Evolutionary conservation across 2,888 invertebrate genomes (phyloP).

Genomic region (Drosophila picticornis): DNA sequence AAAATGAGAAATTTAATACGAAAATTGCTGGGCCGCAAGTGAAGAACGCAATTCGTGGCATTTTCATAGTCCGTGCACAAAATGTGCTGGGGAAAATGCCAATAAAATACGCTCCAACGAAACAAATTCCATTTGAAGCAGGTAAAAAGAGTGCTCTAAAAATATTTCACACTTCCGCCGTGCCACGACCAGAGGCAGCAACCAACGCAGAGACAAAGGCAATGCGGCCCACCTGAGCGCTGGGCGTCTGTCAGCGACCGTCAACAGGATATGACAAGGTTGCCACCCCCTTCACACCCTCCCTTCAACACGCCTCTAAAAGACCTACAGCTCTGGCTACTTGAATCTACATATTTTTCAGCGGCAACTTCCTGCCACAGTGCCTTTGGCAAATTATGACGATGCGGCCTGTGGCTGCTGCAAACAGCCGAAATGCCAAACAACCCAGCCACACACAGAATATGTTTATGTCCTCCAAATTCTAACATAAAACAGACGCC

Average conservation of each 20-base stretch:
- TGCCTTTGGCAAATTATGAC: slow-evolving; percentile 68
- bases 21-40: slow-evolving; percentile 46
- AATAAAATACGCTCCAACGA: slow-evolving; percentile 77
- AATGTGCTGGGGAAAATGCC: slow-evolving; percentile 68
- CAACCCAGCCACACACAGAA: slow-evolving; percentile 32
- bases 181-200: slow-evolving; percentile 10
- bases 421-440: slow-evolving; percentile 49
- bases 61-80: slow-evolving; percentile 73
- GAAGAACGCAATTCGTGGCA: slow-evolving; percentile 46
- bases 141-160: slow-evolving; percentile 52
- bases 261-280: slow-evolving; percentile 77
- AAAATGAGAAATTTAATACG: slow-evolving; percentile 53
- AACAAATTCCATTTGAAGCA: slow-evolving; percentile 79
- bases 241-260: slow-evolving; percentile 58
- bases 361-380: slow-evolving; percentile 64
- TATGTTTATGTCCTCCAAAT: slow-evolving; percentile 42
- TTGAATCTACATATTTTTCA: slow-evolving; percentile 49
- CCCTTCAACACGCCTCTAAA: background rate
- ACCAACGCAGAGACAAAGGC: background rate
- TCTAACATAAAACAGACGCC: slow-evolving; percentile 52
- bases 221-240: slow-evolving; percentile 50
- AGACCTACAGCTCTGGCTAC: slow-evolving; percentile 28
- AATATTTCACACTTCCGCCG: slow-evolving; percentile 77
- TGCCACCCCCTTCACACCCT: slow-evolving; percentile 9
- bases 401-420: slow-evolving; percentile 48